Conservation (phyloP, 2,888 invertebrate genomes). For the Oxycera nigricornis region DNA sequence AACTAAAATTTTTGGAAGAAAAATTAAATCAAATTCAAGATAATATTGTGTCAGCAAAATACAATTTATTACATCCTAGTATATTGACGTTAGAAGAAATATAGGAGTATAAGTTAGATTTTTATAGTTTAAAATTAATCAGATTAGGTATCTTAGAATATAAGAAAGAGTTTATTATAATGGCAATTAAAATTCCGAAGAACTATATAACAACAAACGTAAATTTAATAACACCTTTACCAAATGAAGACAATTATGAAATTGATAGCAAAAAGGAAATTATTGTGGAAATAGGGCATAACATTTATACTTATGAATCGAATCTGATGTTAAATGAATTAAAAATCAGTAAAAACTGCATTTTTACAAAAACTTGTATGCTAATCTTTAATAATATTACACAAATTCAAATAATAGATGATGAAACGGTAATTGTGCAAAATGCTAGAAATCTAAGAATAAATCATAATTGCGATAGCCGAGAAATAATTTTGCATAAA, state of each 20-base stretch:
- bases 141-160: conserved; percentile 36
- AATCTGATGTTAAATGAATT: background rate
- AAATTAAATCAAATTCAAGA: conserved; percentile 43
- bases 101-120: conserved; percentile 37
- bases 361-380: background rate
- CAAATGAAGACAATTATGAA: too few relatives aligned
- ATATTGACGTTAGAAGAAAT: conserved; percentile 43
- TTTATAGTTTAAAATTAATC: conserved; percentile 40
- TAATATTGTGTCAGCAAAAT: conserved; percentile 65
- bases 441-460: background rate
- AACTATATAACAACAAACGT: conserved; percentile 1
- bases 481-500: background rate
- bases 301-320: too few relatives aligned
- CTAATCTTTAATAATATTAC: background rate
- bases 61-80: conserved; percentile 43
- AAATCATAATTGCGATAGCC: background rate
- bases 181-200: conserved; percentile 32
- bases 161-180: background rate
- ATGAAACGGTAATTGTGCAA: background rate
- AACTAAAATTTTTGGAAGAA: conserved; percentile 4
- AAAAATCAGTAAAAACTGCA: conserved; percentile 4
- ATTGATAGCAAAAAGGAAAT: too few relatives aligned
- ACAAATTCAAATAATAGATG: background rate
- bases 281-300: too few relatives aligned
- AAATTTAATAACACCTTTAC: conserved; percentile 15